Conservation (phyloP, 2,888 invertebrate species). For the Tribolium freemani region DNA sequence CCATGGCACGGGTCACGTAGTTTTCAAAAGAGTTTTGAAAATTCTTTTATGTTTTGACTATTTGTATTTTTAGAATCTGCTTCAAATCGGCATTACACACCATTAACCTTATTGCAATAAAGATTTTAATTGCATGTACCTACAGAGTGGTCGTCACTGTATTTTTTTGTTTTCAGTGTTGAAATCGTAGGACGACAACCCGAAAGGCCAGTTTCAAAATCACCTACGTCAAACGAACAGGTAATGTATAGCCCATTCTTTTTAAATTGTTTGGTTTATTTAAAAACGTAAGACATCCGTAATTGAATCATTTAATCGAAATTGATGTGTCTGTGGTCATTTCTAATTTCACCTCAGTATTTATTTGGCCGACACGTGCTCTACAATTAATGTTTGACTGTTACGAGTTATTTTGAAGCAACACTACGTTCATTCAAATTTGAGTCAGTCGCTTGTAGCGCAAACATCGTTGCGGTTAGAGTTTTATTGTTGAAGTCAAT, state of each 20-base stretch:
- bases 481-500: not conserved
- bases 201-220: conserved; percentile 38
- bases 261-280: not conserved
- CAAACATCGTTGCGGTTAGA: not conserved
- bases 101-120: too few species aligned
- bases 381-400: not conserved
- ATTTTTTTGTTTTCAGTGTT: conserved; percentile 21
- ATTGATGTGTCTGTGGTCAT: not conserved
- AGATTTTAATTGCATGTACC: not conserved
- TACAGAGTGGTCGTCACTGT: not conserved
- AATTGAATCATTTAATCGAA: not conserved
- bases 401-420: not conserved
- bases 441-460: not conserved
- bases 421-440: not conserved
- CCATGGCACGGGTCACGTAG: not conserved
- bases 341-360: not conserved
- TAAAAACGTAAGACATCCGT: not conserved
- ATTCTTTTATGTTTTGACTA: too few species aligned
- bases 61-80: too few species aligned
- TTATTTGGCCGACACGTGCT: not conserved
- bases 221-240: conserved; percentile 44
- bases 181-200: conserved; percentile 44
- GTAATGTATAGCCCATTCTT: not conserved
- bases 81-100: too few species aligned
- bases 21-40: too few species aligned